phyloP scores from a whole-genome alignment of 2,888 invertebrate genomes.

The Acrocera orbiculus region DNA sequence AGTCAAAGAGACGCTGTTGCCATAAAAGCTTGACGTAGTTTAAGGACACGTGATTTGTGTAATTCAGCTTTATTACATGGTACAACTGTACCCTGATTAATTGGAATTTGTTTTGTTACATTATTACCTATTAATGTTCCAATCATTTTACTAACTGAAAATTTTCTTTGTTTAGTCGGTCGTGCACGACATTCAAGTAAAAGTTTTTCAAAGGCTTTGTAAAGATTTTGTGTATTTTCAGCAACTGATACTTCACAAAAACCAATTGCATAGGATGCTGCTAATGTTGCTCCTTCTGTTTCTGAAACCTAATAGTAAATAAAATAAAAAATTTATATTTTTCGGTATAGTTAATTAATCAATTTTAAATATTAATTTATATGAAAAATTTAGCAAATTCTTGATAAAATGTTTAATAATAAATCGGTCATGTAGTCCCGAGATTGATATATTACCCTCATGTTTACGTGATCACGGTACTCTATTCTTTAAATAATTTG shows the following conservation, averaged over 20 bases:
- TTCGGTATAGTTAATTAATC: no score
- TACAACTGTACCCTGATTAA: conserved; percentile 39
- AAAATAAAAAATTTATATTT: no score
- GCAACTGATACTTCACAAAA: conserved; percentile 71
- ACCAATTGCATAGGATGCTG: conserved; percentile 48
- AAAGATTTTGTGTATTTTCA: conserved; percentile 56
- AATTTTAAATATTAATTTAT: no score
- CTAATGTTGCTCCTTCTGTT: conserved; percentile 49
- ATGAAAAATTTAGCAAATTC: no score
- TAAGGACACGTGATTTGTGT: conserved; percentile 37
- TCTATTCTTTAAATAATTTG: no score
- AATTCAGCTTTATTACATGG: conserved; percentile 42
- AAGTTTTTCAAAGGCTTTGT: conserved; percentile 52
- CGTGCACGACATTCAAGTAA: conserved; percentile 46
- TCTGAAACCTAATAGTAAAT: conserved; percentile 44
- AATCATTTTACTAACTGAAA: conserved; percentile 64
- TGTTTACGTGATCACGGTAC: no score
- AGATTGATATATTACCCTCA: no score
- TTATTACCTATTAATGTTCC: conserved; percentile 26
- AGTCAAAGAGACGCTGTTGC: conserved; percentile 52
- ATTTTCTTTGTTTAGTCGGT: conserved; percentile 46
- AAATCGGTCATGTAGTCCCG: no score
- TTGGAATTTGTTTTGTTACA: conserved; percentile 21
- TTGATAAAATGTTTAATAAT: no score
- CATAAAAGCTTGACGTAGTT: conserved; percentile 39